Base-by-base conservation (phyloP, 1,140 invertebrate species). In the Nymphalis io region DNA sequence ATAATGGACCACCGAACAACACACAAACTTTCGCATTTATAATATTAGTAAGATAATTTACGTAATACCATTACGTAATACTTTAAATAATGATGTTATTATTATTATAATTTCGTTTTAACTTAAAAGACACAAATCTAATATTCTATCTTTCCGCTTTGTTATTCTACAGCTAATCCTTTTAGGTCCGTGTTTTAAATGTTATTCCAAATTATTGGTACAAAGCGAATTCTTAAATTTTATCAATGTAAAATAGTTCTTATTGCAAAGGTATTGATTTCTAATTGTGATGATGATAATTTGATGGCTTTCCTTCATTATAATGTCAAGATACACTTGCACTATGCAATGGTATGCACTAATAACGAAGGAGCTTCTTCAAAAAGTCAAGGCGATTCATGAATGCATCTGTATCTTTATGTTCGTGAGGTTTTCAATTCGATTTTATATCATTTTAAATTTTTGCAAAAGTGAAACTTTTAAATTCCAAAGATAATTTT, bases 361-460 rank as follows among this genome's bases (percentile, higher is more conserved):
- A 42, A 21, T 42, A 62, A 69, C 67, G 48, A 40, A 23, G n/a
- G 57, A 59, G 33, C 64, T 66, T 51, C 58, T 60, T 58, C 42
- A 39, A 60, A 70, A 70, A 65, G 68, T 70, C 68, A 70, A 70
- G 62, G 68, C 38, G 27, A 61, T 65, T 46, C 62, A 65, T 61
- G 55, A 62, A 21, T 53, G 46, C 46, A 51, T 44, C 46, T 63
- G 46, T 63, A 53, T 53, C 60, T 38, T 53, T 48, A 12, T n/a
- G 44, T 8, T 46, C 2, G 46, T 51, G 18, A 13, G 27, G 46
- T 18, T 13, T 62, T 21, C n/a, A 5, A 20, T 18, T 48, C n/a
- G n/a, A 16, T 62, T 51, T 55, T 15, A 62, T 20, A 46, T 51
- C n/a, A 12, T 33, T 33, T 33, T 33, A 33, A 33, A n/a, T n/a